Conservation (phyloP, 2,113 vertebrate genomes). For the Sarotherodon lohbergeri region DNA sequence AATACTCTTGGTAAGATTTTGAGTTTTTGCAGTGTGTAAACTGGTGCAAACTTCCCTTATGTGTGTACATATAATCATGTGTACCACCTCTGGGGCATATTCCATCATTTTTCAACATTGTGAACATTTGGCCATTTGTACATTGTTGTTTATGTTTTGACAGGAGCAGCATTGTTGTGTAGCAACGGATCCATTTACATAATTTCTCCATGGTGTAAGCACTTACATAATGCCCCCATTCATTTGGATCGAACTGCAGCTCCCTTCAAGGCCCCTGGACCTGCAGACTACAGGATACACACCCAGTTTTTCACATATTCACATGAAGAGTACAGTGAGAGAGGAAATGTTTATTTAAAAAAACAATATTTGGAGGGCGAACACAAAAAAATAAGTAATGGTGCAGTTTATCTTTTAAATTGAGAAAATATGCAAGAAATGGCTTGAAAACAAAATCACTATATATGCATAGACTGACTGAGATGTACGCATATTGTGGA, state of each 20-base stretch:
- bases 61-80: conserved; percentile 39
- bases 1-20: no score
- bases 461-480: neutral
- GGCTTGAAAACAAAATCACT: neutral
- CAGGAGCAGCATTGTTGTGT: conserved; percentile 68
- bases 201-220: conserved; percentile 71
- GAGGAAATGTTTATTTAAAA: neutral
- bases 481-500: neutral
- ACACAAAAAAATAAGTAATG: neutral
- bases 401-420: neutral
- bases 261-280: conserved; percentile 62
- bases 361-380: neutral
- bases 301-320: neutral
- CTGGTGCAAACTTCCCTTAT: conserved; percentile 10
- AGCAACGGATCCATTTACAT: conserved; percentile 74
- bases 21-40: no score
- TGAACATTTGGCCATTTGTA: conserved; percentile 56
- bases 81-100: conserved; percentile 24
- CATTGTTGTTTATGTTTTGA: conserved; percentile 70
- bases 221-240: conserved; percentile 71
- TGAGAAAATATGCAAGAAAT: neutral
- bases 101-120: conserved; percentile 36
- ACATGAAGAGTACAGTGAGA: neutral
- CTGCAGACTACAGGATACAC: conserved; percentile 36
- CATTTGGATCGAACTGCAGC: conserved; percentile 61